Base-by-base conservation (phyloP, 2,113 vertebrate species). In the Calonectris borealis region DNA sequence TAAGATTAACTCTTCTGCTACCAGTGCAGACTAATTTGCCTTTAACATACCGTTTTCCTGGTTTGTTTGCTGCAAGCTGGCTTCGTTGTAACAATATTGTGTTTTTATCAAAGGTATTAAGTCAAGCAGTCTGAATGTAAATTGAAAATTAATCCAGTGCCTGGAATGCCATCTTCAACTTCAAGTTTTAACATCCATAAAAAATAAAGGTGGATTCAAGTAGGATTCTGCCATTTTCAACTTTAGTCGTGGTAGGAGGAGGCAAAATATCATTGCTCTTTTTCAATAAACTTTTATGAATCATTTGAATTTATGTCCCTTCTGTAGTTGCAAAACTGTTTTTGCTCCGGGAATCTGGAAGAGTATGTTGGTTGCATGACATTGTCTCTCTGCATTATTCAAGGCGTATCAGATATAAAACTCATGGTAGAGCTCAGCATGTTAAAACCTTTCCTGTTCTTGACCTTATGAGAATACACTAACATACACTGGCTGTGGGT, bases 1-100 rank as follows among this genome's bases (percentile, higher is more conserved):
- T 24, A 65, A 91, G 75, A 95, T 95, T 97, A 96, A 96, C 97
- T 83, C 80, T 88, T 77, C 72, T 94, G 81, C 93, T 96, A 8
- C 38, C 57, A 27, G 82, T 77, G 81, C 93, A 93, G 90, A 95
- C 92, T 97, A 96, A 97, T 95, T 84, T 36, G 36, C 83, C 88
- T 82, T 91, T 96, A 93, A 87, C 78, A 54, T 44, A 21, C 61
- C 55, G 3, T 69, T 92, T 86, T 79, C 80, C 79, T 81, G 90
- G 86, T 77, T 92, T 32, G 83, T 92, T 91, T 90, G 90, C 91
- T 96, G 83, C 76, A 46, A 72, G 76, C 91, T 96, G 90, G 72
- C 80, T 88, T 86, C 0, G 0, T 70, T 80, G 79, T 95, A 83
- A 94, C 64, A 48, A 40, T 40, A 42, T 5, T 57, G 48, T 65